Percentiles rank a stretch among this genome's conserved stretches.
Evolutionary conservation across 2,113 vertebrate species (phyloP).

Genomic region (Nestor notabilis): DNA sequence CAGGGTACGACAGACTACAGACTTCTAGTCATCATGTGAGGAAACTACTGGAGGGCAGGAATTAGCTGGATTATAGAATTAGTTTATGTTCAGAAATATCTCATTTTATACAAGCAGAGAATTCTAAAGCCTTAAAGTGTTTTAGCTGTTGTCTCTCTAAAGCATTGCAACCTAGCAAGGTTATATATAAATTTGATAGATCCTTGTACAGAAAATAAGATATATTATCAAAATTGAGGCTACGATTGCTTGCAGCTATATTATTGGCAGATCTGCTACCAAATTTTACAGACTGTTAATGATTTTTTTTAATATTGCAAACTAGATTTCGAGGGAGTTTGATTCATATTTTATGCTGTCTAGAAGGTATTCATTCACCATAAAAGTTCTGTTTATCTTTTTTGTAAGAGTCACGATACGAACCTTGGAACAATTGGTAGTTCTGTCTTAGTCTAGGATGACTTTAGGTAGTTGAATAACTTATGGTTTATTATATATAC

Average conservation of each 20-base stretch:
- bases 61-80: not conserved
- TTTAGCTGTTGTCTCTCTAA: not conserved
- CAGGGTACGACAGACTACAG: not conserved
- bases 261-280: not conserved
- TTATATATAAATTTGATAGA: not conserved
- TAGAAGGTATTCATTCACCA: not conserved
- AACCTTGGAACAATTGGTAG: not conserved
- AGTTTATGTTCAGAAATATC: not conserved
- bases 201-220: not conserved
- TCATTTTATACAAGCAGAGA: not conserved
- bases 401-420: not conserved
- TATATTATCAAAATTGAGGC: not conserved
- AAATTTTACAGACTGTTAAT: not conserved
- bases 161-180: not conserved
- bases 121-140: not conserved
- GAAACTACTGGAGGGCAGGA: not conserved
- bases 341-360: not conserved
- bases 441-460: not conserved
- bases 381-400: not conserved
- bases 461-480: not conserved
- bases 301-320: not conserved
- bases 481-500: not conserved
- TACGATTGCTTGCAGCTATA: not conserved
- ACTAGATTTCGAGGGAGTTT: accelerated
- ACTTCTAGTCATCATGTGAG: not conserved